Evolutionary conservation across 2,797 vertebrate species (phyloP).

Genomic region (Crocodylus rhombifer): DNA sequence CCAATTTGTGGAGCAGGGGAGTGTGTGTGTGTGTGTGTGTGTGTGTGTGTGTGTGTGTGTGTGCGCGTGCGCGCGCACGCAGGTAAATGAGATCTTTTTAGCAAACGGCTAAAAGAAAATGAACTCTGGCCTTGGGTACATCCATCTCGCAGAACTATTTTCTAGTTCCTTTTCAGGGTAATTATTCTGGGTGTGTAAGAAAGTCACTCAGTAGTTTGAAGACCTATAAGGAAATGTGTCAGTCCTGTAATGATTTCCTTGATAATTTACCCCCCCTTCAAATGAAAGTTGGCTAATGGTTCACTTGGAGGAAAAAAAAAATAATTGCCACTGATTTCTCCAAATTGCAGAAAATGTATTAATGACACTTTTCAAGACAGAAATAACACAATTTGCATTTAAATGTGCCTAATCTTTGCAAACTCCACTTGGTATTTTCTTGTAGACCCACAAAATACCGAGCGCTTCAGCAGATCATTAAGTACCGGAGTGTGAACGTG

Average conservation of each 20-base stretch:
- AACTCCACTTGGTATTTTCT: slow-evolving; percentile 57
- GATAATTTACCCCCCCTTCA: background rate
- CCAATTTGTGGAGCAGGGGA: background rate
- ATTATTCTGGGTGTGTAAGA: slow-evolving; percentile 13
- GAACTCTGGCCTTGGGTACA: background rate
- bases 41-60: fast-evolving
- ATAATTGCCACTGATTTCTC: slow-evolving; percentile 75
- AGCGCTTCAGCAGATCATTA: background rate
- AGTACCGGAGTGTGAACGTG: background rate
- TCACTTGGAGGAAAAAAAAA: slow-evolving; percentile 36
- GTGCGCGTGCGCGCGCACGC: fast-evolving
- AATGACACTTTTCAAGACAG: slow-evolving; percentile 67
- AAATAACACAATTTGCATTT: slow-evolving; percentile 78
- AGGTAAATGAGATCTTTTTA: background rate
- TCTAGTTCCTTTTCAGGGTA: background rate
- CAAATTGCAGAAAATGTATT: slow-evolving; percentile 76
- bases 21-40: fast-evolving
- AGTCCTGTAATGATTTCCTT: slow-evolving; percentile 16
- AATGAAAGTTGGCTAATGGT: slow-evolving; percentile 66
- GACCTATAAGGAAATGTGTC: slow-evolving; percentile 54
- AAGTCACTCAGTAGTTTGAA: slow-evolving; percentile 10
- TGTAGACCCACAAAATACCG: slow-evolving; percentile 6
- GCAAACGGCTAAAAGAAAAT: fast-evolving
- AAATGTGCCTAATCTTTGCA: slow-evolving; percentile 66
- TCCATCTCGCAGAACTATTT: background rate